Base-by-base conservation (phyloP, 2,113 vertebrate species). In the Tragulus kanchil region DNA sequence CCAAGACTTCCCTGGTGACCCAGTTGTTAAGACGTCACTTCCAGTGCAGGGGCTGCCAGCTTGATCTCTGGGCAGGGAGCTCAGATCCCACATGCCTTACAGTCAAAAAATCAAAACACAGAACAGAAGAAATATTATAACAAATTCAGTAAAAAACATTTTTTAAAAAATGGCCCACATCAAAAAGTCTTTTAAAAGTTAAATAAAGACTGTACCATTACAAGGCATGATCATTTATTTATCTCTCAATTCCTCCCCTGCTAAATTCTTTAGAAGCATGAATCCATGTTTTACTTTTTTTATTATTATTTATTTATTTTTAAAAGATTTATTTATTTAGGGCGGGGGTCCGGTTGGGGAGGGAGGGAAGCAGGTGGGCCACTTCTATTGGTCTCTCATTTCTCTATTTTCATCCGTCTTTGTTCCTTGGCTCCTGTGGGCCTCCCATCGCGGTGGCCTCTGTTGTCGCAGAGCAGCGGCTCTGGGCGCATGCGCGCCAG, bases 231-330 rank as follows among this genome's bases (percentile, higher is more conserved):
- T 71, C 23, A 71, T 89, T 89, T 92, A 88, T 28, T 73, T 16
- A 50, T 26, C 28, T 86, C 79, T 85, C 25, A 78, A 19, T 50
- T 82, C 45, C 26, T 93, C 61, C 82, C 73, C 75, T 83, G 77
- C 42, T 54, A 82, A 84, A 90, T 93, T 81, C 52, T 92, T 92
- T 61, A 67, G 65, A 85, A 95, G 79, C 21, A 58, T 59, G 86
- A 88, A 26, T 93, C 86, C 16, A 17, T 59, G 52, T 90, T 96
- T n/a, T n/a, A n/a, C n/a, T n/a, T n/a, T n/a, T n/a, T n/a, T n/a
- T n/a, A n/a, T n/a, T n/a, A n/a, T n/a, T n/a, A n/a, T n/a, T n/a
- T n/a, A n/a, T n/a, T n/a, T n/a, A n/a, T n/a, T n/a, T n/a, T n/a
- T n/a, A n/a, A n/a, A n/a, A n/a, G n/a, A n/a, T n/a, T n/a, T n/a